phyloP scores from a whole-genome alignment of 2,113 vertebrate species.

The Platycercus adscitus region DNA sequence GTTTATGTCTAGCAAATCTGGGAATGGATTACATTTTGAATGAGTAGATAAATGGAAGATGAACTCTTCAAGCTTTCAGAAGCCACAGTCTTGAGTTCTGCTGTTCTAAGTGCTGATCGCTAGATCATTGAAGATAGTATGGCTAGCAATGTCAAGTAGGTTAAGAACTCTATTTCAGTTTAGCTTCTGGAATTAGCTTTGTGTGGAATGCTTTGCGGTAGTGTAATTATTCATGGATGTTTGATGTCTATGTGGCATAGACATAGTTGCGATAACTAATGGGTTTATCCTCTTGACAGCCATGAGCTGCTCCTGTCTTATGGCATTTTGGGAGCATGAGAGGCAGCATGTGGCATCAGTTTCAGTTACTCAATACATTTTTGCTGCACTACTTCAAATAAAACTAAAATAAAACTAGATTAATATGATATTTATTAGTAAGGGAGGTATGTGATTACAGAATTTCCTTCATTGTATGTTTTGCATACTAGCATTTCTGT shows the following conservation, averaged over 20 bases:
- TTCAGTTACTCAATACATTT: not conserved
- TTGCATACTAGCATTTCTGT: not conserved
- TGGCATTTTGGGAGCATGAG: not conserved
- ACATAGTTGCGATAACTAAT: not conserved
- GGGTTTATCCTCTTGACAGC: not conserved
- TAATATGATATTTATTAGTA: not conserved
- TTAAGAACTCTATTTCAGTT: not conserved
- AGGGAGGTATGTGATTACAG: not conserved
- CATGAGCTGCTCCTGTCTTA: not conserved
- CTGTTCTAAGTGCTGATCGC: not conserved
- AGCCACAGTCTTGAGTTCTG: not conserved
- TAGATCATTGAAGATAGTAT: not conserved
- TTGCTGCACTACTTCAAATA: not conserved
- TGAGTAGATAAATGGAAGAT: not conserved
- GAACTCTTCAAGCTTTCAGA: not conserved
- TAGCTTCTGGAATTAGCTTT: not conserved
- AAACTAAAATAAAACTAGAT: not conserved
- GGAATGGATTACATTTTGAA: not conserved
- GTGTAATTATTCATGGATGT: not conserved
- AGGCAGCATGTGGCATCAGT: accelerated
- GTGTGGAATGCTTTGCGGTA: not conserved
- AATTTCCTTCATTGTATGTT: not conserved
- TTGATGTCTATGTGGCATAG: not conserved
- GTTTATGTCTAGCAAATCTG: not conserved
- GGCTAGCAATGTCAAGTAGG: not conserved